Evolutionary conservation across 2,113 vertebrate species (phyloP), one percentile per base, ranked within the genome.

Genomic region (Crypturellus undulatus): DNA sequence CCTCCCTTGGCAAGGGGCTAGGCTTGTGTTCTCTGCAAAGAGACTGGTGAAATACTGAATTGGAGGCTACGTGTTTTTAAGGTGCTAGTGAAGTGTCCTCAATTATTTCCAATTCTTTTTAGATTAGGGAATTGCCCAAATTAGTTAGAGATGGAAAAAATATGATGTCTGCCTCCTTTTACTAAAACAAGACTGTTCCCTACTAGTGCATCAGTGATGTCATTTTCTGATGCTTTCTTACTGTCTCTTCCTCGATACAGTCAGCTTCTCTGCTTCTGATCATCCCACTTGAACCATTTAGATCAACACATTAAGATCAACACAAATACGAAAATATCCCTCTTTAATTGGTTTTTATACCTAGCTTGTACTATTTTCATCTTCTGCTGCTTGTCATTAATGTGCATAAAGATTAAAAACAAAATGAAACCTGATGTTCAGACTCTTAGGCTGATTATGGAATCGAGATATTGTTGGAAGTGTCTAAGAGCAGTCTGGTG

Each of bases 311-410:
- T 71, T 76, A 38, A 63, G 93, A 95, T 75, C 11, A 81, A 93
- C 94, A 92, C 64, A 90, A 89, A 92, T 62, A 84, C 2, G 24
- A 80, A 92, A 93, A 84, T 75, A 91, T 92, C 93, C 88, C 25
- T 38, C 38, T 88, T 87, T 81, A 84, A 95, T 90, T 93, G 83
- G 40, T 62, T n/a, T 69, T 94, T 70, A 10, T 67, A 62, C 92
- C 67, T 91, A 71, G 28, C 76, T 87, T 69, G 70, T 49, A 42
- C 81, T 93, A 77, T 40, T 79, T 88, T 95, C 85, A 77, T 76
- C 59, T 92, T 93, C 92, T 52, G 58, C 76, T 86, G 58, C 76
- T 86, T 95, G 85, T 91, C 79, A 67, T 62, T 60, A 68, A 52
- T 9, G 30, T 70, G 42, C n/a, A 28, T 52, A 65, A 84, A 76